phyloP scores from a whole-genome alignment of 2,888 invertebrate species.

The Mesochorus sp. region DNA sequence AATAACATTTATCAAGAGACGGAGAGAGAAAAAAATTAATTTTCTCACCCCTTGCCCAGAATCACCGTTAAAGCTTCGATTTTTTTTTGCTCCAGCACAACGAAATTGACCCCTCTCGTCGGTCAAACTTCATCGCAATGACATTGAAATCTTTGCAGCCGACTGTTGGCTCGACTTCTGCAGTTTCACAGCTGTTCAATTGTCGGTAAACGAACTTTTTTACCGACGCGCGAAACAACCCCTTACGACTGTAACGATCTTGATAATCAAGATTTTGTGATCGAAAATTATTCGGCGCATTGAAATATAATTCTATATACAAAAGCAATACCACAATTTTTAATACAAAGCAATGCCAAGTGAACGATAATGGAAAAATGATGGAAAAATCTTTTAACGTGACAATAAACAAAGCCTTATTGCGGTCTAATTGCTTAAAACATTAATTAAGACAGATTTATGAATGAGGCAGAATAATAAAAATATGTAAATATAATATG shows the following conservation, averaged over 20 bases:
- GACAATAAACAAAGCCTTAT: slow-evolving; percentile 60
- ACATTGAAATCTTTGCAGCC: slow-evolving; percentile 22
- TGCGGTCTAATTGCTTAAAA: slow-evolving; percentile 6
- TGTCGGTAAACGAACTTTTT: slow-evolving; percentile 43
- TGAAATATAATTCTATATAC: neutral
- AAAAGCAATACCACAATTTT: neutral
- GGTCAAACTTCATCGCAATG: neutral
- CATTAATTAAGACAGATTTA: slow-evolving; percentile 12
- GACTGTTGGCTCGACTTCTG: slow-evolving; percentile 16
- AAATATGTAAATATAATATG: slow-evolving; percentile 5
- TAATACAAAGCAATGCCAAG: slow-evolving; percentile 18
- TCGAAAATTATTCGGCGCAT: neutral
- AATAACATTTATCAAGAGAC: too few species aligned
- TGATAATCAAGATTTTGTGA: slow-evolving; percentile 20
- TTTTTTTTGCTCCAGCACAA: neutral
- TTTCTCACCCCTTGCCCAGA: neutral
- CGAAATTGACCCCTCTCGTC: neutral
- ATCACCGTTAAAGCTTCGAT: neutral
- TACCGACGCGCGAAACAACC: slow-evolving; percentile 43
- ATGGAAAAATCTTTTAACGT: slow-evolving; percentile 27
- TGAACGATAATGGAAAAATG: neutral
- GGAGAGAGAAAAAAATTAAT: neutral
- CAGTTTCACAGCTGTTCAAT: neutral
- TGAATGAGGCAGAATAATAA: neutral
- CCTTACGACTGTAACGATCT: neutral